Evolutionary conservation across 2,888 invertebrate genomes (phyloP).

Genomic region (Actias luna): DNA sequence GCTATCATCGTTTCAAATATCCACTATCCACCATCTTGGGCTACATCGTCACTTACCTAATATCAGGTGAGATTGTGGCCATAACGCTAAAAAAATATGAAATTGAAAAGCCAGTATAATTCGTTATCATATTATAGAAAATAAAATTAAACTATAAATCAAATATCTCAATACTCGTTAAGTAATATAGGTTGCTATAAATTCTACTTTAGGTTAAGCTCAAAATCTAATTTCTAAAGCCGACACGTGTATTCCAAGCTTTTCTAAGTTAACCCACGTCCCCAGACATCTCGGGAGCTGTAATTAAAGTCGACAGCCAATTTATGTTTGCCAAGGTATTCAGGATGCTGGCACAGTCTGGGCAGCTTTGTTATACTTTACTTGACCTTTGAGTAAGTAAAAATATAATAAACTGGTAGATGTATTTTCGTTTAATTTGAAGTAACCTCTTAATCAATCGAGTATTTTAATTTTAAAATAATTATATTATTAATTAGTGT

Average conservation of each 20-base stretch:
- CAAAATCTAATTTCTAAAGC: neutral
- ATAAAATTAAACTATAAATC: neutral
- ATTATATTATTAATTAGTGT: too few species aligned
- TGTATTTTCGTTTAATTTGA: neutral
- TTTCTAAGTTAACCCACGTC: constrained; percentile 18
- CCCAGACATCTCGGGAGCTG: constrained; percentile 13
- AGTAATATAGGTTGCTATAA: neutral
- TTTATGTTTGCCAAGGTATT: constrained; percentile 12
- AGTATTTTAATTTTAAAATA: too few species aligned
- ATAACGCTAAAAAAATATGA: too few species aligned
- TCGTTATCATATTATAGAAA: too few species aligned
- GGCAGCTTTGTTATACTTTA: neutral
- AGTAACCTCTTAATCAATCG: too few species aligned
- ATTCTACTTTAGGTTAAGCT: neutral
- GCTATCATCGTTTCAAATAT: too few species aligned
- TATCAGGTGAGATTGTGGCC: too few species aligned
- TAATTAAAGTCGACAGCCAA: constrained; percentile 18
- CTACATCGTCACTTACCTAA: too few species aligned
- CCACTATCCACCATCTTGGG: too few species aligned
- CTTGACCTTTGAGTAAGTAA: neutral
- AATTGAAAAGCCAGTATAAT: too few species aligned
- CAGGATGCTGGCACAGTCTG: neutral
- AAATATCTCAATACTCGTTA: neutral
- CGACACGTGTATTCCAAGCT: neutral
- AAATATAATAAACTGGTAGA: neutral